Evolutionary conservation across 2,797 vertebrate species (phyloP).

Genomic region (Threskiornis aethiopicus): DNA sequence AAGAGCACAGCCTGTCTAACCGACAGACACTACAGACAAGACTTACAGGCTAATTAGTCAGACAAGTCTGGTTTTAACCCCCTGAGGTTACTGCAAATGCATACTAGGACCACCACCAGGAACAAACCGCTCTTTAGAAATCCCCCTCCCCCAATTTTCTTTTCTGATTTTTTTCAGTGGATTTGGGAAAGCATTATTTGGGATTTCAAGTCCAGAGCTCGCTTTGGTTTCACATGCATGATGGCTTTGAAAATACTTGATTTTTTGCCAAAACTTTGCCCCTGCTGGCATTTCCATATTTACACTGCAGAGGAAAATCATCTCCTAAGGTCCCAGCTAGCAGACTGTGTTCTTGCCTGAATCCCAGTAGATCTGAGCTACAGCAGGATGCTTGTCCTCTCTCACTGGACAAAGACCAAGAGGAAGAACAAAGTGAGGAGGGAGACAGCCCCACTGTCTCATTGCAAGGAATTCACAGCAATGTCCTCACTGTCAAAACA

Average conservation of each 20-base stretch:
- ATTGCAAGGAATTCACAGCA: not conserved
- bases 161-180: not conserved
- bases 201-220: not conserved
- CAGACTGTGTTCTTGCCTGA: not conserved
- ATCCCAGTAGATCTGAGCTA: not conserved
- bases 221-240: not conserved
- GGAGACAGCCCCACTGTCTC: not conserved
- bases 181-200: not conserved
- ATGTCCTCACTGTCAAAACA: not conserved
- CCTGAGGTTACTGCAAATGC: not conserved
- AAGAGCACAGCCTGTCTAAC: not conserved
- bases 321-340: not conserved
- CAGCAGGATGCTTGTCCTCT: not conserved
- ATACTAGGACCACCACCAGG: not conserved
- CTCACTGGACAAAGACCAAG: not conserved
- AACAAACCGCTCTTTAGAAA: not conserved
- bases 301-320: not conserved
- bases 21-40: not conserved
- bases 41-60: not conserved
- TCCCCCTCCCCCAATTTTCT: accelerated
- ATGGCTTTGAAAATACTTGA: not conserved
- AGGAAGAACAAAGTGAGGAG: not conserved
- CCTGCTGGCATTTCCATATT: not conserved
- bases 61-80: not conserved
- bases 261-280: not conserved